phyloP scores from a whole-genome alignment of 1,140 invertebrate genomes.

The Diorhabda carinulata region DNA sequence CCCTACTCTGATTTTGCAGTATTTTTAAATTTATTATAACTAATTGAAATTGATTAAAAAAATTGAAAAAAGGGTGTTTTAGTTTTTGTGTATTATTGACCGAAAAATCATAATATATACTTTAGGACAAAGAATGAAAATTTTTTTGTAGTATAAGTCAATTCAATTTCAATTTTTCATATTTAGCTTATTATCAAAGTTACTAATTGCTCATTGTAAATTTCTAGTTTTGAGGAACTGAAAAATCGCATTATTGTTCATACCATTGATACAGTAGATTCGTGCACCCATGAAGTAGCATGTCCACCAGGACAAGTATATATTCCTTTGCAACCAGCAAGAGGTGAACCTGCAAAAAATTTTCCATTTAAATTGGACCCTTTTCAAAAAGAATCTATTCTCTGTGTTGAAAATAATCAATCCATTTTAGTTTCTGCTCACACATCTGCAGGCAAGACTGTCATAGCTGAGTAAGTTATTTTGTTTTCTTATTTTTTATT shows the following conservation, averaged over 20 bases:
- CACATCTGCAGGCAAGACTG: conserved; percentile 99
- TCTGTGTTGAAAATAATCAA: conserved; percentile 96
- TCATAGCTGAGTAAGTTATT: conserved; percentile 89
- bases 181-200: too few species aligned
- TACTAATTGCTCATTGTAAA: too few species aligned
- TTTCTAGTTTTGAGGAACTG: conserved; percentile 58
- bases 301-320: conserved; percentile 83
- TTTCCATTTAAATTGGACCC: conserved; percentile 96
- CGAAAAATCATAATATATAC: too few species aligned
- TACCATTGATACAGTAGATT: conserved; percentile 81
- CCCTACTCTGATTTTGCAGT: too few species aligned
- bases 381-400: conserved; percentile 96
- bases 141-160: too few species aligned
- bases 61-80: too few species aligned
- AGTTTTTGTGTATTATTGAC: too few species aligned
- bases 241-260: conserved; percentile 74
- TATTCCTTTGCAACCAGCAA: conserved; percentile 60
- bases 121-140: too few species aligned
- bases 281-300: conserved; percentile 91
- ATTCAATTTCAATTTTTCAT: too few species aligned
- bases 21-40: too few species aligned
- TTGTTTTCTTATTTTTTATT: conserved; percentile 22
- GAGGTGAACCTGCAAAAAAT: conserved; percentile 77
- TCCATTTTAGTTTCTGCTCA: conserved; percentile 98
- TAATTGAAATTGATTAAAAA: too few species aligned